Base-by-base conservation (phyloP, 2,113 vertebrate species). In the Podarcis cretensis region DNA sequence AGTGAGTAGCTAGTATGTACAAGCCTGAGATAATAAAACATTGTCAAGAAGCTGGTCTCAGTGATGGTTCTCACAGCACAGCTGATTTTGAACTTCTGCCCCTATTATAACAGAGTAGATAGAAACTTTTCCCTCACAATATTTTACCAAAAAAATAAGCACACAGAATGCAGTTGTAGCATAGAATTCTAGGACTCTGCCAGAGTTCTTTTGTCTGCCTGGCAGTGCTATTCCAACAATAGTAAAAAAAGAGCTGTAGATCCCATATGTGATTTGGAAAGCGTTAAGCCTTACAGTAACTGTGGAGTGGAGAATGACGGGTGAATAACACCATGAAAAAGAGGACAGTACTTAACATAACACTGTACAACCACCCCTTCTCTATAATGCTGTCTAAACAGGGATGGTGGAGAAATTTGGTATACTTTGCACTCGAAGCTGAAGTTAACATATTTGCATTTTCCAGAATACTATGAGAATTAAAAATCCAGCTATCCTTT, bases 1-100 rank as follows among this genome's bases (percentile, higher is more conserved):
- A 40, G n/a, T 21, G n/a, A 66, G 35, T 14, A 25, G 10, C 75
- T 77, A 2, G 3, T 25, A 43, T n/a, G 74, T 78, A 27, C 18
- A 86, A 48, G 16, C 84, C 89, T 81, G 35, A 77, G 85, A 68
- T 73, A 82, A 76, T 85, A 48, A 66, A 85, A 30, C 7, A 79
- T 81, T 81, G 63, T 78, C 89, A 92, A 78, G 1, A 84, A 80
- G 2, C 63, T 25, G 30, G 85, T 93, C 92, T n/a, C 66, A 85
- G 48, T 5, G 13, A 71, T 86, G 9, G 3, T 2, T 91, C n/a
- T 25, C 5, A 9, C 25, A 90, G 32, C 16, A 84, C 0, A 90
- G 48, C 3, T 0, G 9, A 88, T 66, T 63, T 81, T 10, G 3
- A 92, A 91, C 40, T 0, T 6, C 2, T n/a, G 16, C 77, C 90